Percentiles rank a stretch among this genome's conserved stretches.
These are phyloP conservation scores for Pogoniulus pusillus DNA, from an alignment of 2,797 vertebrate species.

Conservation along the genomic window DNA sequence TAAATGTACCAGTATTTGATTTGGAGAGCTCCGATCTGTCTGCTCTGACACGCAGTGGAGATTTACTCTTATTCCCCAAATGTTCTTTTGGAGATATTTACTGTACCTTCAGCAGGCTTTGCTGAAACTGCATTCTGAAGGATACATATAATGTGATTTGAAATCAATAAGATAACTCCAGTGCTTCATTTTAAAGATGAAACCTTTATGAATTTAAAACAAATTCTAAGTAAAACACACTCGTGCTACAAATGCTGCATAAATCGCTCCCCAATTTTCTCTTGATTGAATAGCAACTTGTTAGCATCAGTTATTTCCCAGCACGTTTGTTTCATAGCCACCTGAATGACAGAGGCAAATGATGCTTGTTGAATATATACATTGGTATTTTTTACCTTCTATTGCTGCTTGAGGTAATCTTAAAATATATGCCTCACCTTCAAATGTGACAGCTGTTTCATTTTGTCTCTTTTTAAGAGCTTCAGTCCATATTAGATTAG, in stretches of 20 bases:
- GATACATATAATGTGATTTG: slow-evolving; percentile 21
- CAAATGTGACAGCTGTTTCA: background rate
- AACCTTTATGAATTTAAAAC: slow-evolving; percentile 1
- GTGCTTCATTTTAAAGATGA: slow-evolving; percentile 24
- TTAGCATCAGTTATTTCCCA: slow-evolving; percentile 12
- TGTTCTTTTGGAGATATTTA: slow-evolving; percentile 53
- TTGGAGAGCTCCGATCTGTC: slow-evolving; percentile 22
- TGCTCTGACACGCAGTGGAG: slow-evolving; percentile 2
- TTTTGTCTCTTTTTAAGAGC: slow-evolving; percentile 11
- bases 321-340: slow-evolving; percentile 13
- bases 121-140: slow-evolving; percentile 33
- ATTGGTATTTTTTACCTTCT: slow-evolving; percentile 54
- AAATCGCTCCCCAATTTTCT: slow-evolving; percentile 15
- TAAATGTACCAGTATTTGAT: slow-evolving; percentile 28
- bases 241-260: background rate
- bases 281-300: slow-evolving; percentile 22
- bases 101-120: slow-evolving; percentile 1
- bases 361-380: slow-evolving; percentile 42
- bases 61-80: slow-evolving; percentile 24
- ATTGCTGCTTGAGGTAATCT: slow-evolving; percentile 37
- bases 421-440: slow-evolving; percentile 36
- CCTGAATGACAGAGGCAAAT: slow-evolving; percentile 44
- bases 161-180: slow-evolving; percentile 1
- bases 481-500: slow-evolving; percentile 33
- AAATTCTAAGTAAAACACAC: slow-evolving; percentile 24